These are phyloP conservation scores for Odontamblyopus lacepedii DNA, from an alignment of 2,797 vertebrate genomes.

Conservation along the genomic window DNA sequence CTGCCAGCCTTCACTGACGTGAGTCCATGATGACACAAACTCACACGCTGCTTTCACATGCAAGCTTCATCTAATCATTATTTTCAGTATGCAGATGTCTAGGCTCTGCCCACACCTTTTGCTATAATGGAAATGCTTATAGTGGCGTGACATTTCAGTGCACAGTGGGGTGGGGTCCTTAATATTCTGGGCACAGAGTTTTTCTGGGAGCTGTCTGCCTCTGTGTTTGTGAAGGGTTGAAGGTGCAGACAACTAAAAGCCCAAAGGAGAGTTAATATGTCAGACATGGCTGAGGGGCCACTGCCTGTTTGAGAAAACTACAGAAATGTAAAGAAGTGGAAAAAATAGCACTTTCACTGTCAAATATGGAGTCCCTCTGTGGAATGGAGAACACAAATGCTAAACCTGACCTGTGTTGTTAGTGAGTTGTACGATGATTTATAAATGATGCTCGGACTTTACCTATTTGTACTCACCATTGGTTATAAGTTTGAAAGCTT, in stretches of 20 bases:
- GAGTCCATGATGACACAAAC: slow-evolving; percentile 66
- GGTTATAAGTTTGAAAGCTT: too few relatives aligned
- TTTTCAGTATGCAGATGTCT: slow-evolving; percentile 41
- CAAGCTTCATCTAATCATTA: not conserved
- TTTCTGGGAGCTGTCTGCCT: slow-evolving; percentile 43
- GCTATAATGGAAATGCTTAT: slow-evolving; percentile 58
- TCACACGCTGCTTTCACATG: not conserved
- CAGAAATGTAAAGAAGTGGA: slow-evolving; percentile 6
- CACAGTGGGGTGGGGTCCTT: slow-evolving; percentile 45
- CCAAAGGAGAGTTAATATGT: slow-evolving; percentile 37
- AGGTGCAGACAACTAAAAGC: slow-evolving; percentile 38
- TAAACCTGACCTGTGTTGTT: not conserved
- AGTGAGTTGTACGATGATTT: too few relatives aligned
- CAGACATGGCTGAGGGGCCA: slow-evolving; percentile 22
- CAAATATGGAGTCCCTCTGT: not conserved
- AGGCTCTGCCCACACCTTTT: slow-evolving; percentile 58
- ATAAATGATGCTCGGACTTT: too few relatives aligned
- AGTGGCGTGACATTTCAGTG: slow-evolving; percentile 60
- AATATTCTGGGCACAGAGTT: slow-evolving; percentile 49
- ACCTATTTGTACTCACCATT: too few relatives aligned
- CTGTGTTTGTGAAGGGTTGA: slow-evolving; percentile 42
- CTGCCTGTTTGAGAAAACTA: slow-evolving; percentile 12
- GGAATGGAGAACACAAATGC: not conserved
- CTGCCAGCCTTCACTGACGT: slow-evolving; percentile 88
- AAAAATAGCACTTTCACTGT: not conserved